Conservation (phyloP, 2,888 invertebrate species). For the Anthophora plumipes region DNA sequence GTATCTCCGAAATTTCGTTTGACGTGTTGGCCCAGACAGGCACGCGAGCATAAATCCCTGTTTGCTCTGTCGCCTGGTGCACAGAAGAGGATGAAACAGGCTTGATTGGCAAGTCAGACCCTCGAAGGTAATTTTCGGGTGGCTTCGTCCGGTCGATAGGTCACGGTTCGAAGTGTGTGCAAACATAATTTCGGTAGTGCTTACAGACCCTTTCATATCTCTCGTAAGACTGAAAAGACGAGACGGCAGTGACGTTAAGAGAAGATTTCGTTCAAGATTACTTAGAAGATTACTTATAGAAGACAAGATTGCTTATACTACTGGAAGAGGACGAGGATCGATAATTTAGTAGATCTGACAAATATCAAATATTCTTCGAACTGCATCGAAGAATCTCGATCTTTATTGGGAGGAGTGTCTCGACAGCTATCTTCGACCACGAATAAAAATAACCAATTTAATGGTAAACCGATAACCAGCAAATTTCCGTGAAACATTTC, state of each 20-base stretch:
- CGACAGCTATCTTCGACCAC: conserved; percentile 10
- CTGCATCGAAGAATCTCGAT: conserved; percentile 41
- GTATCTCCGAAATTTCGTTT: not conserved
- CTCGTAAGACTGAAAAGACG: conserved; percentile 2
- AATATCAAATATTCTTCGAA: conserved; percentile 45
- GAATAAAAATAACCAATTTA: conserved; percentile 40
- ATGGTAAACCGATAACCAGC: conserved; percentile 14
- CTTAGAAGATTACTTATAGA: too few species aligned
- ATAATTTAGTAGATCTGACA: conserved; percentile 57
- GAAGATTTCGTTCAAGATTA: conserved; percentile 40
- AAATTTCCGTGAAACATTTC: conserved; percentile 9
- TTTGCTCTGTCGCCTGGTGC: conserved; percentile 37
- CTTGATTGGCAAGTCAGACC: conserved; percentile 39
- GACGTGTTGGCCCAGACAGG: not conserved
- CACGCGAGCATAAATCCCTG: conserved; percentile 28
- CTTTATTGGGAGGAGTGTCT: conserved; percentile 23
- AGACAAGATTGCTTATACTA: conserved; percentile 35
- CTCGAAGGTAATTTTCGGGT: conserved; percentile 20
- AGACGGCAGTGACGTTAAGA: not conserved
- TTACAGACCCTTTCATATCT: conserved; percentile 55
- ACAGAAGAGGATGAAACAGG: conserved; percentile 25
- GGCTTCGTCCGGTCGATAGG: conserved; percentile 62
- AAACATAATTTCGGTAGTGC: conserved; percentile 74
- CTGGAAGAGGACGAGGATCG: conserved; percentile 41
- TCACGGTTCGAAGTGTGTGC: conserved; percentile 63